These are phyloP conservation scores for Australoheros scitulus DNA, from an alignment of 2,113 vertebrate species.

Conservation along the genomic window DNA sequence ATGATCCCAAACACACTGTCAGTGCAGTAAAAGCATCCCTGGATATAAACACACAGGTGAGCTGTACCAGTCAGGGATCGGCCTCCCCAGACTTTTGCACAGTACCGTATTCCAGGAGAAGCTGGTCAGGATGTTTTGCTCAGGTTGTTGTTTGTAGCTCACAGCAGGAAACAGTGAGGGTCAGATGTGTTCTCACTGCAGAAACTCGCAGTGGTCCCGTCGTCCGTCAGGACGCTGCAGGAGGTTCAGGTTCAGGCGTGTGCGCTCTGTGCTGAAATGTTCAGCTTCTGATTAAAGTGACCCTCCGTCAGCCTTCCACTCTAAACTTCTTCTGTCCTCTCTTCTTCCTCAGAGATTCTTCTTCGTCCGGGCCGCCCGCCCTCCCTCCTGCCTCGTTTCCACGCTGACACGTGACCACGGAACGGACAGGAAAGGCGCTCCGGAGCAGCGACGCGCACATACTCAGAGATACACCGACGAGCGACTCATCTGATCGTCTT, in stretches of 20 bases:
- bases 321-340: not conserved
- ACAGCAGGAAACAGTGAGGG: too few relatives aligned
- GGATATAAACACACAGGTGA: too few relatives aligned
- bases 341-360: constrained; percentile 32
- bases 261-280: not conserved
- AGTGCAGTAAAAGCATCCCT: too few relatives aligned
- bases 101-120: not conserved
- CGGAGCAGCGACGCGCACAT: not conserved
- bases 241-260: not conserved
- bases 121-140: too few relatives aligned
- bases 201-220: too few relatives aligned
- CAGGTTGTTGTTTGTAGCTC: too few relatives aligned
- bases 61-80: too few relatives aligned
- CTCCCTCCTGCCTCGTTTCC: constrained; percentile 26
- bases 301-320: not conserved
- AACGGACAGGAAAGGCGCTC: constrained; percentile 5
- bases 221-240: too few relatives aligned
- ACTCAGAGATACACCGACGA: not conserved
- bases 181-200: too few relatives aligned
- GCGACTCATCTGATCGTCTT: not conserved
- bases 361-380: not conserved
- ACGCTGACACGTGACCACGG: constrained; percentile 41
- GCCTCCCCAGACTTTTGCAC: too few relatives aligned
- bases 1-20: too few relatives aligned
- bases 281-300: not conserved